Evolutionary conservation across 2,113 vertebrate genomes (phyloP).

Genomic region (Odontesthes bonariensis): DNA sequence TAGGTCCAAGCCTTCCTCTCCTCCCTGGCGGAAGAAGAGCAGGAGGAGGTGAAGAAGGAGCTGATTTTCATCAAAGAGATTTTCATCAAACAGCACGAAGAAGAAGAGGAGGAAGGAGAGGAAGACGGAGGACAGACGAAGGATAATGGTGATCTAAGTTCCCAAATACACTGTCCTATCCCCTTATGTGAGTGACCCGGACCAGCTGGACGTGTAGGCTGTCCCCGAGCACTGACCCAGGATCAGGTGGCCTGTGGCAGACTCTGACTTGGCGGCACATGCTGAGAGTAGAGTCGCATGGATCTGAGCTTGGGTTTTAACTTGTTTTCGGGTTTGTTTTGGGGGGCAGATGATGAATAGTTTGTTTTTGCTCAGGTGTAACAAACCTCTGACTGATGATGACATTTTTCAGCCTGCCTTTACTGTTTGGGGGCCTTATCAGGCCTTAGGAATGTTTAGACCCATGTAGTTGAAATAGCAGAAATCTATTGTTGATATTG

Average conservation of each 20-base stretch:
- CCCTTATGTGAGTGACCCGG: constrained; percentile 77
- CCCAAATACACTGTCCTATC: constrained; percentile 79
- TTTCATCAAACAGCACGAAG: constrained; percentile 84
- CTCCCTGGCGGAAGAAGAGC: constrained; percentile 84
- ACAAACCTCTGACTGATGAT: no score
- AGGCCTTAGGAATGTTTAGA: no score
- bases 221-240: constrained; percentile 57
- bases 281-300: neutral
- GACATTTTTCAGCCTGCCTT: no score
- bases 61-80: constrained; percentile 93
- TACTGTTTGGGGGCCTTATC: no score
- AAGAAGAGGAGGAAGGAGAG: constrained; percentile 63
- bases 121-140: constrained; percentile 60
- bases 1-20: constrained; percentile 93
- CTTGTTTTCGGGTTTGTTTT: neutral
- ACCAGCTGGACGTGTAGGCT: constrained; percentile 41
- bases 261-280: neutral
- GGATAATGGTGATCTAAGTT: constrained; percentile 88
- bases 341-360: neutral
- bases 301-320: neutral
- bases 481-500: no score
- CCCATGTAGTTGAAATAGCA: no score
- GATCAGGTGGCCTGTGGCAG: constrained; percentile 43
- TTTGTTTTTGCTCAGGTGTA: neutral
- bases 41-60: constrained; percentile 89